Conservation (phyloP, 2,113 vertebrate genomes). For the Poeciliopsis occidentalis region DNA sequence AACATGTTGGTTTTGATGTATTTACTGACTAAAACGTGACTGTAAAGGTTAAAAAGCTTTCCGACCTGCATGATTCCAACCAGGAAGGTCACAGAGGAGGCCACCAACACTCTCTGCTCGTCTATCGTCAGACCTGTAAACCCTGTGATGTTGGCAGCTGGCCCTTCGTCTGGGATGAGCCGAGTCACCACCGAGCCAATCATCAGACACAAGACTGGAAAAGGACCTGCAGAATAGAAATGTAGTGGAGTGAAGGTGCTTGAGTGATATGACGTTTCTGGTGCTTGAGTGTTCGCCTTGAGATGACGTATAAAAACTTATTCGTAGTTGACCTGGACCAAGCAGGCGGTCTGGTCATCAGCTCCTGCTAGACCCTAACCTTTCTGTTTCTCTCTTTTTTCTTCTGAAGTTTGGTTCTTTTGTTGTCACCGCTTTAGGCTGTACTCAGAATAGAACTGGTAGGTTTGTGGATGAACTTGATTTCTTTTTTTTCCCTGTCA, state of each 20-base stretch:
- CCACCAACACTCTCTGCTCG: constrained; percentile 83
- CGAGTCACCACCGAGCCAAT: constrained; percentile 85
- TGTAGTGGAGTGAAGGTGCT: neutral
- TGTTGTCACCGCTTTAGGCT: too few species aligned
- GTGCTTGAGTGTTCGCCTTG: neutral
- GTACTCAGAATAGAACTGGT: too few species aligned
- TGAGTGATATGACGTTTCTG: too few species aligned
- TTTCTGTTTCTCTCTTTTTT: neutral
- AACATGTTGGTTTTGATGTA: neutral
- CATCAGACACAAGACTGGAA: constrained; percentile 93
- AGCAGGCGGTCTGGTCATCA: neutral
- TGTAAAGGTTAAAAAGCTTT: neutral
- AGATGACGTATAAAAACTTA: too few species aligned
- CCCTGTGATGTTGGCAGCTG: constrained; percentile 47
- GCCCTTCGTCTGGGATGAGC: constrained; percentile 71
- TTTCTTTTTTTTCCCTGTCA: too few species aligned
- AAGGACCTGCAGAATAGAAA: constrained; percentile 76
- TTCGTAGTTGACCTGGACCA: too few species aligned
- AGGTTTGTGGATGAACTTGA: too few species aligned
- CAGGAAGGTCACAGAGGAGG: constrained; percentile 87
- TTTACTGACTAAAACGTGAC: neutral
- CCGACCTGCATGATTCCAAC: constrained; percentile 91
- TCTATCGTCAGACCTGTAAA: constrained; percentile 70
- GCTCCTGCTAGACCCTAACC: neutral
- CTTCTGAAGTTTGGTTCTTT: too few species aligned